Base-by-base conservation (phyloP, 64 coral and sea anemone genomes). In the Trachythela sp. region DNA sequence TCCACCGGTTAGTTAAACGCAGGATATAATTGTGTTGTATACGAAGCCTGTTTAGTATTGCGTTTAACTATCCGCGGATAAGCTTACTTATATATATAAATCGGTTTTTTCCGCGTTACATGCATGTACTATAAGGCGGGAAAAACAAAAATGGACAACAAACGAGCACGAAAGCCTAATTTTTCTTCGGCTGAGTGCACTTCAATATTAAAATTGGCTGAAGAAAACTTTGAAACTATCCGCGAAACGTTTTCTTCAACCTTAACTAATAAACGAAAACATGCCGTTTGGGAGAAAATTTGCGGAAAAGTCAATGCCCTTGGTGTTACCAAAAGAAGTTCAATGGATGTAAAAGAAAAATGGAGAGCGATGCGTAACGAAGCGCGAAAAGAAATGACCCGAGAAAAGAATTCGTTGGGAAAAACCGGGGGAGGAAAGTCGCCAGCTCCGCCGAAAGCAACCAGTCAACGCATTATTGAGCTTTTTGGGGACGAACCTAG, bases 21-120 rank as follows among this genome's bases (percentile, higher is more conserved):
- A 9, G 9, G 18, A 80, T 39, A 37, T 1, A 80, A 80, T 39
- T 18, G 33, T 22, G 75, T 80, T 80, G 75, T 30, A n/a, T n/a
- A 80, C 33, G 10, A 80, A 80, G 75, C 75, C 37, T 29, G 33
- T 80, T 13, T 80, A 5, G 32, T 18, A 22, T 39, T 8, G 32
- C 32, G 75, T 80, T 80, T 80, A 80, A 80, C 75, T 80, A 80
- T 34, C 31, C 30, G 75, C 20, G 26, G 75, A 80, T 80, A 80
- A 36, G 20, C n/a, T n/a, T n/a, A n/a, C n/a, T 30, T 38, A 80
- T 0, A 34, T 35, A 34, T 37, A 80, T 18, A 80, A 80, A 80
- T 29, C 32, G 33, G 75, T 80, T 80, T 80, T 36, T 34, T 36
- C 37, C 26, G 9, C 33, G 4, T 26, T 72, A 27, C 9, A 31